Evolutionary conservation across 2,113 vertebrate species (phyloP).

Genomic region (Phrynocephalus versicolor): DNA sequence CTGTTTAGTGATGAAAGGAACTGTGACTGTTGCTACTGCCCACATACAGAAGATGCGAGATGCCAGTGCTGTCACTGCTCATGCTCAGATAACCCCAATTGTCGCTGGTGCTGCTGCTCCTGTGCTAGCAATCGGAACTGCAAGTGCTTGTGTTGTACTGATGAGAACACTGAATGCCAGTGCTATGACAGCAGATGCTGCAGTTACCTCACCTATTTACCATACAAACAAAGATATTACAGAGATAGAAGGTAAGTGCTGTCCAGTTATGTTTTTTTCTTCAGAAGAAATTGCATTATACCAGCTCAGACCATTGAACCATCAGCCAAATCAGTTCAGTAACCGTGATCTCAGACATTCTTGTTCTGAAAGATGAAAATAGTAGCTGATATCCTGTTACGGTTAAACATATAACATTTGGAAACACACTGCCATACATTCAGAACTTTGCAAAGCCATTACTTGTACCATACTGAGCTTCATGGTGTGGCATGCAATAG

Average conservation of each 20-base stretch:
- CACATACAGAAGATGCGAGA: conserved; percentile 42
- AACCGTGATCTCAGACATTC: background rate
- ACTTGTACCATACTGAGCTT: too few relatives aligned
- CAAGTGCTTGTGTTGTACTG: conserved; percentile 62
- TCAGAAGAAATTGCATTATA: background rate
- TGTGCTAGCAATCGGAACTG: conserved; percentile 66
- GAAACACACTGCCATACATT: too few relatives aligned
- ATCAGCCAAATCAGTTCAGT: background rate
- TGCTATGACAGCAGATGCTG: conserved; percentile 64
- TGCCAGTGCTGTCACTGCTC: conserved; percentile 68
- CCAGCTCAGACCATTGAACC: background rate
- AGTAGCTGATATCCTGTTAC: too few relatives aligned
- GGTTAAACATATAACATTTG: too few relatives aligned
- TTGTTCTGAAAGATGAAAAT: background rate
- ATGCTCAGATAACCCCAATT: conserved; percentile 61
- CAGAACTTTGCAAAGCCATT: too few relatives aligned
- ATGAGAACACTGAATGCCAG: conserved; percentile 43
- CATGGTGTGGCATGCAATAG: too few relatives aligned
- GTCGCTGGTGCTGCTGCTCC: conserved; percentile 71
- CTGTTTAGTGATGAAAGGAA: conserved; percentile 63
- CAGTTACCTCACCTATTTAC: background rate
- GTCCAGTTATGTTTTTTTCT: background rate
- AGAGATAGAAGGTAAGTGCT: conserved; percentile 26
- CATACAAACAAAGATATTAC: background rate
- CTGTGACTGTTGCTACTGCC: conserved; percentile 64